These are phyloP conservation scores for Psittacula derbiana DNA, from an alignment of 2,797 vertebrate species.

Conservation along the genomic window DNA sequence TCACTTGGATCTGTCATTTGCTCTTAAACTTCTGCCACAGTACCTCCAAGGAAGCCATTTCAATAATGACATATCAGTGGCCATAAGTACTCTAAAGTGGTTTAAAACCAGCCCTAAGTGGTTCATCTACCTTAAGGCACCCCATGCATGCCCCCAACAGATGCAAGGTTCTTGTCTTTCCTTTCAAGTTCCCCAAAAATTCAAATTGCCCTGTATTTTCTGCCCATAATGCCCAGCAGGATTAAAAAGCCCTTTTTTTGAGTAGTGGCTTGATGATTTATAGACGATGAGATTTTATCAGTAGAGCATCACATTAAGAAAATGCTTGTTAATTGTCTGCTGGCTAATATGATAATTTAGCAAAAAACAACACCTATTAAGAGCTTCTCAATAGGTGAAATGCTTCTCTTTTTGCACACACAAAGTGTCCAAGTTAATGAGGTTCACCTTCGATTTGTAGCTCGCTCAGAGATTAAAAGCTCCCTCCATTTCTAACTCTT, in stretches of 20 bases:
- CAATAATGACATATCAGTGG: neutral
- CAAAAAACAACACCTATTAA: constrained; percentile 77
- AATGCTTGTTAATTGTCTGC: constrained; percentile 77
- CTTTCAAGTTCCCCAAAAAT: neutral
- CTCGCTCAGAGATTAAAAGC: constrained; percentile 29
- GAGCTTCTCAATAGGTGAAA: constrained; percentile 75
- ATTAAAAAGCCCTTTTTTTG: constrained; percentile 53
- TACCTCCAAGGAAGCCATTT: neutral
- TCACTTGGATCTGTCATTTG: neutral
- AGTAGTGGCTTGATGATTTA: constrained; percentile 68
- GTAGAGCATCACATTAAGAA: constrained; percentile 69
- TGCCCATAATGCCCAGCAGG: neutral
- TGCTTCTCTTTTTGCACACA: constrained; percentile 65
- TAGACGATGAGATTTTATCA: constrained; percentile 69
- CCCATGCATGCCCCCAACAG: neutral
- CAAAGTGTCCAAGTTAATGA: constrained; percentile 67
- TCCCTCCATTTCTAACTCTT: neutral
- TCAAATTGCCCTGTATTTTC: neutral
- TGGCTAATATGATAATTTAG: constrained; percentile 81
- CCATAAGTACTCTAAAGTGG: neutral
- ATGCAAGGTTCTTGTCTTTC: neutral
- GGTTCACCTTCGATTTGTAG: constrained; percentile 66
- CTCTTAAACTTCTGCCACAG: neutral
- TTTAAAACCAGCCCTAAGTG: neutral
- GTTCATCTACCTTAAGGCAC: neutral